Percentiles rank a stretch among this genome's conserved stretches.
phyloP scores from a whole-genome alignment of 2,113 vertebrate species.

The Sylvilagus bachmani region DNA sequence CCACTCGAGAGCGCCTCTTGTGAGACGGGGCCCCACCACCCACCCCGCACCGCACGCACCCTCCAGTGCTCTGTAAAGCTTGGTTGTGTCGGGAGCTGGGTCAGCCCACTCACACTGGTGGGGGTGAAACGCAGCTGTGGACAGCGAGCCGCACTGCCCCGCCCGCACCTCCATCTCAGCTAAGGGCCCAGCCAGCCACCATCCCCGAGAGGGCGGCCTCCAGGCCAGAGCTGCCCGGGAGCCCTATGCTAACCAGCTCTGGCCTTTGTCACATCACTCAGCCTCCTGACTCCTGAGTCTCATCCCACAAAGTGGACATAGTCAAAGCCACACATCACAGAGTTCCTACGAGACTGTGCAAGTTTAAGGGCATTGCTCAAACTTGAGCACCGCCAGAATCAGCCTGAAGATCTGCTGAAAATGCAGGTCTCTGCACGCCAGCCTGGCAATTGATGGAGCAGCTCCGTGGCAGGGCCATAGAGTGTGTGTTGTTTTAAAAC shows the following conservation, averaged over 20 bases:
- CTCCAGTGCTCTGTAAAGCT: neutral
- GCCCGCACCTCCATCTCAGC: neutral
- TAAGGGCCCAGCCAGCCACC: too few species aligned
- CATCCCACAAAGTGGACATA: too few species aligned
- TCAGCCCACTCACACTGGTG: neutral
- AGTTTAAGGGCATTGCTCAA: neutral
- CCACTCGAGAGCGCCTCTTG: neutral
- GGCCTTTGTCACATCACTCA: fast-evolving
- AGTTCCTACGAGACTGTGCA: fast-evolving
- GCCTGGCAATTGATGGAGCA: neutral
- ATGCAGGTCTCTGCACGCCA: neutral
- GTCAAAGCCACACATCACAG: fast-evolving
- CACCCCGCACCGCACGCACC: neutral
- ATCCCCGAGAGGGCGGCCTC: neutral
- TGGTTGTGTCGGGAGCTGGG: neutral
- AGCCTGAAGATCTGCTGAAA: neutral
- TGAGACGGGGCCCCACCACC: neutral
- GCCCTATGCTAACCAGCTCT: fast-evolving
- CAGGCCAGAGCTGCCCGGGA: neutral
- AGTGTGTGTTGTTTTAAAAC: too few species aligned
- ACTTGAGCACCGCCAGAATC: neutral
- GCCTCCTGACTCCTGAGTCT: neutral
- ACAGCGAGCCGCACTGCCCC: fast-evolving
- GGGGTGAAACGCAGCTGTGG: neutral
- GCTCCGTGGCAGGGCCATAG: neutral